Conservation (phyloP, 1,140 invertebrate species). For the Muscidifurax raptorellus region DNA sequence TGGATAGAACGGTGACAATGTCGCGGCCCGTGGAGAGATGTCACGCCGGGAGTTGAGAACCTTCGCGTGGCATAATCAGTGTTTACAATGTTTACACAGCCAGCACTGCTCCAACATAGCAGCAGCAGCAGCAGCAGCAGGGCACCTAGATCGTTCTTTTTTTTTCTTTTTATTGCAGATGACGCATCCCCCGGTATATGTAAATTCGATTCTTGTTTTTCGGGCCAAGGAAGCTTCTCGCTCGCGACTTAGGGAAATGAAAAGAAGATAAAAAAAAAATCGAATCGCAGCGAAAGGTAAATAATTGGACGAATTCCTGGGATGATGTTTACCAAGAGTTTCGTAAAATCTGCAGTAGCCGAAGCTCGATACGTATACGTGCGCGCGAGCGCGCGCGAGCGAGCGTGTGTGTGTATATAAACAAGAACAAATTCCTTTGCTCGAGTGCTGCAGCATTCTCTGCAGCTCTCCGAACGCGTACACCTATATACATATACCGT, state of each 20-base stretch:
- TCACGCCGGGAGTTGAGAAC: constrained; percentile 52
- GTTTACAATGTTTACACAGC: constrained; percentile 62
- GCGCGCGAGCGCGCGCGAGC: no score
- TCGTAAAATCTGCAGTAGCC: constrained; percentile 6
- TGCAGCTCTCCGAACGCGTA: neutral
- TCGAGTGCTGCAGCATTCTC: neutral
- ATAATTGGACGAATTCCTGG: constrained; percentile 20
- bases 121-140: neutral
- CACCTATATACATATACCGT: neutral
- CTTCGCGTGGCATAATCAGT: constrained; percentile 57
- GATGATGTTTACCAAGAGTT: constrained; percentile 13
- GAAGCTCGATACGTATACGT: neutral
- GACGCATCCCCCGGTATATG: neutral
- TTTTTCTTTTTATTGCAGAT: neutral
- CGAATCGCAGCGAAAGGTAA: neutral
- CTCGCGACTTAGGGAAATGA: neutral
- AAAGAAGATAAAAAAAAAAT: neutral
- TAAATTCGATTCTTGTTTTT: neutral
- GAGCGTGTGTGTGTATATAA: neutral
- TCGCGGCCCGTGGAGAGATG: constrained; percentile 1
- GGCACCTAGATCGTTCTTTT: neutral
- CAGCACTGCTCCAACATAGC: constrained; percentile 24
- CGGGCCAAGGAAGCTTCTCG: neutral
- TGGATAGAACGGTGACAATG: neutral
- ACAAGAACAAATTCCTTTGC: constrained; percentile 5